Evolutionary conservation across 2,888 invertebrate species (phyloP).

Genomic region (Polyommatus icarus): DNA sequence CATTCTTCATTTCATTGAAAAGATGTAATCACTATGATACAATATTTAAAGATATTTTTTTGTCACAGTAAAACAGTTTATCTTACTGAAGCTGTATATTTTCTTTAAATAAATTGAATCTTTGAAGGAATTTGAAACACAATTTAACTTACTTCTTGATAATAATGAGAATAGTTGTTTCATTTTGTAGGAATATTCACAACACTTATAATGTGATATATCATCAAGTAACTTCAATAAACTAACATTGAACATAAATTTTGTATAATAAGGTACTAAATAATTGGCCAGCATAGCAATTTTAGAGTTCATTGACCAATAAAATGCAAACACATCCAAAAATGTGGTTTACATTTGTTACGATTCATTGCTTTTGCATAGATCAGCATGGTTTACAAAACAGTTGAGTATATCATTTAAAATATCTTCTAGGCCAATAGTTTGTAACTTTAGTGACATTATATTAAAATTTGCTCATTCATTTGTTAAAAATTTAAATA

Average conservation of each 20-base stretch:
- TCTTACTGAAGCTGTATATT: too few species aligned
- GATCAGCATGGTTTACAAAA: not conserved
- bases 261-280: not conserved
- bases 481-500: too few species aligned
- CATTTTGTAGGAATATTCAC: not conserved
- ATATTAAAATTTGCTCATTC: too few species aligned
- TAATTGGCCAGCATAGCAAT: not conserved
- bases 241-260: not conserved
- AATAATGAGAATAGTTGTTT: conserved; percentile 1
- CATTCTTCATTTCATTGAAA: too few species aligned
- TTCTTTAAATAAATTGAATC: too few species aligned
- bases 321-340: not conserved
- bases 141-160: conserved; percentile 2
- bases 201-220: not conserved
- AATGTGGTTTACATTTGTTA: not conserved
- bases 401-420: not conserved
- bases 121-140: not conserved
- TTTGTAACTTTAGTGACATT: not conserved
- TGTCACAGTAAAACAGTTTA: too few species aligned
- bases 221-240: not conserved
- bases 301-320: conserved; percentile 8
- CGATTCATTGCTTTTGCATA: not conserved
- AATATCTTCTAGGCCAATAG: not conserved
- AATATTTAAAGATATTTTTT: too few species aligned
- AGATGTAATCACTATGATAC: too few species aligned